phyloP scores from a whole-genome alignment of 2,888 invertebrate species.

The Lithodes maja region DNA sequence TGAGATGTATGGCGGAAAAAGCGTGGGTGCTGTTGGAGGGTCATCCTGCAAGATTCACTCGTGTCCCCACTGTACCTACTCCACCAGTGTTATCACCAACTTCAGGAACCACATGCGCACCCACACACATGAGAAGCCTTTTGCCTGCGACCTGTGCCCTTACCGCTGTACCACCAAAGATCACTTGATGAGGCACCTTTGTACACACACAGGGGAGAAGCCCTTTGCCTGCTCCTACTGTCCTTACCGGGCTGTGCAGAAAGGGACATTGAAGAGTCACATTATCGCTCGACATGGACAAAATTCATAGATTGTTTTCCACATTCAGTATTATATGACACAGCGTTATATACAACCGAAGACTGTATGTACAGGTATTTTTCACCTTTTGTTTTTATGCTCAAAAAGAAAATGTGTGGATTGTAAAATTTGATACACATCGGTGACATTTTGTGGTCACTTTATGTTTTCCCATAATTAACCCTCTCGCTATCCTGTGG shows the following conservation, averaged over 20 bases:
- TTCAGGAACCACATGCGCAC: constrained; percentile 55
- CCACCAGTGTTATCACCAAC: constrained; percentile 51
- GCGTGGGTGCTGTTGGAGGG: constrained; percentile 1
- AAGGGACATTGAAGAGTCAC: constrained; percentile 47
- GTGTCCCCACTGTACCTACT: constrained; percentile 55
- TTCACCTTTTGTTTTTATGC: no score
- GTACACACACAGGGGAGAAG: constrained; percentile 48
- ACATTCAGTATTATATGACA: background rate
- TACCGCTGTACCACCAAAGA: constrained; percentile 59
- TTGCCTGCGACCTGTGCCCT: constrained; percentile 42
- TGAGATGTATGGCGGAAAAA: constrained; percentile 32
- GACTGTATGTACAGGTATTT: no score
- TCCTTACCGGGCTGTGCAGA: constrained; percentile 52
- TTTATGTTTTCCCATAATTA: no score
- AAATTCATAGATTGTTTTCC: background rate
- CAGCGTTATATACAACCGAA: no score
- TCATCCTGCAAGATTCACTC: constrained; percentile 38
- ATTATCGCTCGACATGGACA: constrained; percentile 34
- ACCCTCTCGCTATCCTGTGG: no score
- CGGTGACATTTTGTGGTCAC: no score
- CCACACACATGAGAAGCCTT: constrained; percentile 58
- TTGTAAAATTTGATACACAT: no score
- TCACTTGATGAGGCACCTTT: constrained; percentile 46
- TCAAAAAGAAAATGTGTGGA: no score
- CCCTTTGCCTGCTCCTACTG: constrained; percentile 52